phyloP scores from a whole-genome alignment of 2,113 vertebrate species.

The Galeopterus variegatus region DNA sequence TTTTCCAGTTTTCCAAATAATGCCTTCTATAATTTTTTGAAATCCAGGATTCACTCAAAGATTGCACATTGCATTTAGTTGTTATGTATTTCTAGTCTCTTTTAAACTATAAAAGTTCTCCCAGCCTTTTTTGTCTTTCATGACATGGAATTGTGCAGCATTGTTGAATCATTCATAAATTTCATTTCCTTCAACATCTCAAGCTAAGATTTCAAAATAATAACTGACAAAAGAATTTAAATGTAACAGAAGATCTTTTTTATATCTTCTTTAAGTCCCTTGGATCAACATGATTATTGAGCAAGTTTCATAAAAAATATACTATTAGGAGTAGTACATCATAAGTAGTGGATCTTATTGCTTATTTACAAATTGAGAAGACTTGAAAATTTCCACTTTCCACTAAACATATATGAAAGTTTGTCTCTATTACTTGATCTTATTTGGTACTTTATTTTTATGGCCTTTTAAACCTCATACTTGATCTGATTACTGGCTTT shows the following conservation, averaged over 20 bases:
- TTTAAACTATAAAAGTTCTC: background rate
- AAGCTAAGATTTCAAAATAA: background rate
- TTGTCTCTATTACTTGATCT: slow-evolving; percentile 11
- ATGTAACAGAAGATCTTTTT: background rate
- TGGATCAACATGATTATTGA: background rate
- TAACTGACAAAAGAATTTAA: background rate
- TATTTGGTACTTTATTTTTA: slow-evolving; percentile 38
- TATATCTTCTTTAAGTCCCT: background rate
- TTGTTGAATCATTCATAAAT: background rate
- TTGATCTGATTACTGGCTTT: slow-evolving; percentile 5
- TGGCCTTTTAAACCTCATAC: slow-evolving; percentile 40
- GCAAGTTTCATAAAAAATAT: slow-evolving; percentile 9
- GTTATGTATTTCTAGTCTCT: background rate
- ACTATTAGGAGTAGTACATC: background rate
- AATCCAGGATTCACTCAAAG: background rate
- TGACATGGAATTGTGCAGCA: background rate
- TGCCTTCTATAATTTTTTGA: background rate
- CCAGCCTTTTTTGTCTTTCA: background rate
- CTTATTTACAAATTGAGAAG: slow-evolving; percentile 57
- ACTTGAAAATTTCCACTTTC: background rate
- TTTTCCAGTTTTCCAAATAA: slow-evolving; percentile 38
- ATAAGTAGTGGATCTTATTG: background rate
- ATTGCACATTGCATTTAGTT: background rate
- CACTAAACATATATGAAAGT: background rate
- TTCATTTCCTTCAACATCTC: background rate